These are phyloP conservation scores for Bombus confusus DNA, from an alignment of 1,140 invertebrate species.

Conservation along the genomic window DNA sequence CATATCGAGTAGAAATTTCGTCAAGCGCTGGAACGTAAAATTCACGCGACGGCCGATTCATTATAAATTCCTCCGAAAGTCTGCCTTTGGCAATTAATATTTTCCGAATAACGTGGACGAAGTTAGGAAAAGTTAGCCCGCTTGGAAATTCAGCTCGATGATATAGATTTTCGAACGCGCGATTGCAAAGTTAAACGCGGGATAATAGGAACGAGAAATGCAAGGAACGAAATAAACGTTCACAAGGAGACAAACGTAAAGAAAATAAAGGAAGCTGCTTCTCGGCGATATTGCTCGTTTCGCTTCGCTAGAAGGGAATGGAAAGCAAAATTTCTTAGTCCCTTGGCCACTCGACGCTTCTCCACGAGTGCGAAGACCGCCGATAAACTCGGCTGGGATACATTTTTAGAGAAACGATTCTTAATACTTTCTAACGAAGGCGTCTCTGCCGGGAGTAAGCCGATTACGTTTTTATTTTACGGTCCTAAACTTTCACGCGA, in stretches of 20 bases:
- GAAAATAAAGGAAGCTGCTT: no score
- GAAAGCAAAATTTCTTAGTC: neutral
- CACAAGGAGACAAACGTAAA: neutral
- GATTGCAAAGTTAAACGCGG: neutral
- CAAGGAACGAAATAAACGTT: no score
- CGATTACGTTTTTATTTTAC: slow-evolving; percentile 16
- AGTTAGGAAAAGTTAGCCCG: no score
- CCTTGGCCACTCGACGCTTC: neutral
- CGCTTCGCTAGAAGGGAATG: neutral
- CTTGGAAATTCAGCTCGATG: no score
- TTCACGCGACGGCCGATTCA: no score
- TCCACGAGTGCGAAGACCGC: no score
- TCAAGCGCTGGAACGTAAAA: no score
- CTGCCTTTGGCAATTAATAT: no score
- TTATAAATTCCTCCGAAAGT: no score
- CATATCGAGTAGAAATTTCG: no score
- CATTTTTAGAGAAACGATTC: slow-evolving; percentile 1
- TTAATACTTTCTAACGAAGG: neutral
- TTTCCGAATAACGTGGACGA: no score
- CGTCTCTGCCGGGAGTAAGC: neutral
- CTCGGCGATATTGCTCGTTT: neutral
- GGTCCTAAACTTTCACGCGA: neutral
- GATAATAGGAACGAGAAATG: neutral
- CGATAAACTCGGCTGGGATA: neutral
- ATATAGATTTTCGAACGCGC: no score